Evolutionary conservation across 2,888 invertebrate species (phyloP).

Genomic region (Plagodis dolabraria): DNA sequence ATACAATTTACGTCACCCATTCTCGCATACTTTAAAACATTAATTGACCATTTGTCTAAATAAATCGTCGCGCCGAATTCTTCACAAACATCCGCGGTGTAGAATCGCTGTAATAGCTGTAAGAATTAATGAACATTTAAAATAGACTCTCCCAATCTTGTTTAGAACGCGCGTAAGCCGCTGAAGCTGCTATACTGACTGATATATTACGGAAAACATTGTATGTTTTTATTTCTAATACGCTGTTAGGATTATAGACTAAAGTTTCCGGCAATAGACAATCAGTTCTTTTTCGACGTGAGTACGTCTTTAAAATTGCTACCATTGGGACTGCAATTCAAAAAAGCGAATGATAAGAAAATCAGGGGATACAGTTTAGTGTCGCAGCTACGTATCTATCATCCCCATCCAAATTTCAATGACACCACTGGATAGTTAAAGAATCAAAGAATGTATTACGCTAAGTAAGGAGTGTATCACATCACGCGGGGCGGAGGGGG

Average conservation of each 20-base stretch:
- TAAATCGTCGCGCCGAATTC: slow-evolving; percentile 6
- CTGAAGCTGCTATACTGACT: background rate
- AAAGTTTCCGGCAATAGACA: background rate
- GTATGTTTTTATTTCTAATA: background rate
- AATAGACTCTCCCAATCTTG: slow-evolving; percentile 9
- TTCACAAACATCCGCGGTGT: background rate
- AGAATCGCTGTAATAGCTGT: slow-evolving; percentile 2
- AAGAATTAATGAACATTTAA: slow-evolving; percentile 7
- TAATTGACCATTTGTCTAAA: slow-evolving; percentile 3
- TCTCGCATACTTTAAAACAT: background rate
- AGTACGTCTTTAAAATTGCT: no score
- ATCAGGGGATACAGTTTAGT: no score
- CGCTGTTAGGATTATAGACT: background rate
- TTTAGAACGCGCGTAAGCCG: slow-evolving; percentile 3
- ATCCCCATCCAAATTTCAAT: no score
- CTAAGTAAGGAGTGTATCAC: no score
- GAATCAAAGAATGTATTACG: no score
- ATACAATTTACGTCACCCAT: background rate
- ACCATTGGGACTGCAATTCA: no score
- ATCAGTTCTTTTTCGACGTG: no score
- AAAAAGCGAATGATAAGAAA: no score
- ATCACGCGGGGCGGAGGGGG: no score
- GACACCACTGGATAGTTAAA: no score
- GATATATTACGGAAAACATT: slow-evolving; percentile 7
- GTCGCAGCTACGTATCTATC: no score